Percentiles rank a stretch among this genome's conserved stretches.
Conservation (phyloP, 2,797 vertebrate genomes). For the Cephalopachus bancanus region DNA sequence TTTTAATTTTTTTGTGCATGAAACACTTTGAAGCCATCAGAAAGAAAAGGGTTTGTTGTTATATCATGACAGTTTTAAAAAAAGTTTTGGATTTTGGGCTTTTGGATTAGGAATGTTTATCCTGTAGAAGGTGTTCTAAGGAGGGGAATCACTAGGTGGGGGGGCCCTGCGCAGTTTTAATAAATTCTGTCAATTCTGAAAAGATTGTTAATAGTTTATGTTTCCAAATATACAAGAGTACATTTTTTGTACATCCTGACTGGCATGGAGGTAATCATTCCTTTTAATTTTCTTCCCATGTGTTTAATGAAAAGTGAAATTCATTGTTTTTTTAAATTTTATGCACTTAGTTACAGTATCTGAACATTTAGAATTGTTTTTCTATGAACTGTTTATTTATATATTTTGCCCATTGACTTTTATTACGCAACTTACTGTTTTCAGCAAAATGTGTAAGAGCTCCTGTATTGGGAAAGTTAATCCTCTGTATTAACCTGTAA, state of each 20-base stretch:
- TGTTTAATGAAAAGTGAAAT: neutral
- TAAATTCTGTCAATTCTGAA: neutral
- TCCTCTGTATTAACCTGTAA: neutral
- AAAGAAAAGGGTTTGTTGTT: neutral
- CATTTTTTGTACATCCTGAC: neutral
- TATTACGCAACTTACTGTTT: neutral
- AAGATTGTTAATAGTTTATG: neutral
- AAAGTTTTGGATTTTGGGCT: neutral
- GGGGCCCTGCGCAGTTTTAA: neutral
- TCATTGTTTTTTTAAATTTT: conserved; percentile 10
- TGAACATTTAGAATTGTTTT: neutral
- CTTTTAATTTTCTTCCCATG: neutral
- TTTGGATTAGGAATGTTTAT: neutral
- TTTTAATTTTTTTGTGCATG: neutral
- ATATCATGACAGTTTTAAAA: neutral
- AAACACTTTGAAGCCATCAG: neutral
- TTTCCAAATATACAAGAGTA: neutral
- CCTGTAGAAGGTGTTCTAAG: neutral
- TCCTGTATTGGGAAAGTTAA: neutral
- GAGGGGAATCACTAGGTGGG: neutral
- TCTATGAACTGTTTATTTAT: neutral
- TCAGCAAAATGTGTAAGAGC: neutral
- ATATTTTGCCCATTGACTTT: neutral
- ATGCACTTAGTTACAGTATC: neutral
- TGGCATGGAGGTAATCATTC: neutral